phyloP scores from a whole-genome alignment of 2,888 invertebrate species.

The Acleris sparsana region DNA sequence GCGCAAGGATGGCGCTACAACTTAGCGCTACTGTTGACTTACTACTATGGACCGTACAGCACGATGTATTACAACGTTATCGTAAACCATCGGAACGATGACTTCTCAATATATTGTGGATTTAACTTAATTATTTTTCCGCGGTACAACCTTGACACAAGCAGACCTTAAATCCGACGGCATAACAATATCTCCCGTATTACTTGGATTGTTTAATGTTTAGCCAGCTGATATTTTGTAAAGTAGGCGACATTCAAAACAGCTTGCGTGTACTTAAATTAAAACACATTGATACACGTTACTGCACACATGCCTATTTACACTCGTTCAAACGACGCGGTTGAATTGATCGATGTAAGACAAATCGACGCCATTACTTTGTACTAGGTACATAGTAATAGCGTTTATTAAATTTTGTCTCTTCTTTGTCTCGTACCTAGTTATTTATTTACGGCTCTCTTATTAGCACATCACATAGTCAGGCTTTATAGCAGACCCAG shows the following conservation, averaged over 20 bases:
- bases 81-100: too few relatives aligned
- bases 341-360: background rate
- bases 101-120: too few relatives aligned
- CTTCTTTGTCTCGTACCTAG: background rate
- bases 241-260: slow-evolving; percentile 53
- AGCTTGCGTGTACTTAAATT: slow-evolving; percentile 54
- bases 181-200: slow-evolving; percentile 53
- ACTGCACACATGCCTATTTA: slow-evolving; percentile 32
- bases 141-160: slow-evolving; percentile 43
- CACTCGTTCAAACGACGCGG: slow-evolving; percentile 6
- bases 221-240: slow-evolving; percentile 64
- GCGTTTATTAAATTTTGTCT: background rate
- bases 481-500: too few relatives aligned
- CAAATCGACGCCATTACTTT: background rate
- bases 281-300: slow-evolving; percentile 57
- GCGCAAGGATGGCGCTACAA: too few relatives aligned
- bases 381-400: background rate
- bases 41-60: too few relatives aligned
- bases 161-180: slow-evolving; percentile 47
- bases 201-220: slow-evolving; percentile 66
- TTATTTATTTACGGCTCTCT: background rate
- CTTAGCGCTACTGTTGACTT: too few relatives aligned
- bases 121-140: background rate
- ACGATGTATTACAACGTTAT: too few relatives aligned
- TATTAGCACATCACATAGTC: too few relatives aligned